Percentiles rank a stretch among this genome's conserved stretches.
phyloP scores from a whole-genome alignment of 2,888 invertebrate species.

The Lithodes maja region DNA sequence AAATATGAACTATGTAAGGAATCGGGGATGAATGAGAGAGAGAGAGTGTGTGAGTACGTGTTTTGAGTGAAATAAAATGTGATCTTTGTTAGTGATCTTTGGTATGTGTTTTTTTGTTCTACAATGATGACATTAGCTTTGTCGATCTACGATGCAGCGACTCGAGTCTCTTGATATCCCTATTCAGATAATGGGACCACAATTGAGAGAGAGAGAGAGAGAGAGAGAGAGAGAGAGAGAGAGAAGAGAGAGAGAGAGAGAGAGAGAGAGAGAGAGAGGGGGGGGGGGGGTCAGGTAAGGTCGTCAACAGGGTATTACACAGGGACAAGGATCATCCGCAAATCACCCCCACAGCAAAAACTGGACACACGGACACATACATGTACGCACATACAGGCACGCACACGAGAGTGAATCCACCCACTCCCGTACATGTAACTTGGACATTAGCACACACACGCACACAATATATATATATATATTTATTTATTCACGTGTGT shows the following conservation, averaged over 20 bases:
- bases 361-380: neutral
- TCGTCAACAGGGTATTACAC: constrained; percentile 1
- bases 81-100: no score
- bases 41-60: no score
- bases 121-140: no score
- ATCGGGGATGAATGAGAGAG: no score
- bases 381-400: neutral
- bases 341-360: neutral
- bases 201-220: constrained; percentile 1
- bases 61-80: no score
- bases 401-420: neutral
- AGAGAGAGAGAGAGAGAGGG: constrained; percentile 15
- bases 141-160: no score
- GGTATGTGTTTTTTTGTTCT: no score
- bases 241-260: constrained; percentile 1
- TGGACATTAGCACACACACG: neutral
- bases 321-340: neutral
- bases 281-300: neutral
- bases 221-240: neutral
- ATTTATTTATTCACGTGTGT: neutral
- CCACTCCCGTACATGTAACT: neutral
- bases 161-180: no score
- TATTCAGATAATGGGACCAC: no score
- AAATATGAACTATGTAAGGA: no score
- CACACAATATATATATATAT: neutral